Base-by-base conservation (phyloP, 2,797 vertebrate genomes). In the Centropyge bicolor region DNA sequence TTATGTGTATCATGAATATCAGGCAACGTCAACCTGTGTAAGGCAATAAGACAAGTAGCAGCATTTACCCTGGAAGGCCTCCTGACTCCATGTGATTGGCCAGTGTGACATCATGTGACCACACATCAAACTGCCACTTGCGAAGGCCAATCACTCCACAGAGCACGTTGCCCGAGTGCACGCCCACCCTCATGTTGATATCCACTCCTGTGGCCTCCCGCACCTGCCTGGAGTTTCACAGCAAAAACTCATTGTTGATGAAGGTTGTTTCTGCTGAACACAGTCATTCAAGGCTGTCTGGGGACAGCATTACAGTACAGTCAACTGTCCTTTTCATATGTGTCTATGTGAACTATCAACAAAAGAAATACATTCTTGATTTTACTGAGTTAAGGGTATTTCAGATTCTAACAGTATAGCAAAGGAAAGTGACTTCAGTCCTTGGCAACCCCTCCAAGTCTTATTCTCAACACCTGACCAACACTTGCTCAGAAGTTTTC, bases 71-170 rank as follows among this genome's bases (percentile, higher is more conserved):
- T 4, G 98, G 97, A 20, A 99, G 94, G 0, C 98, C 98, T 0
- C 98, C 97, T 0, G 98, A 97, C 92, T 99, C 98, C 98, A 99
- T 99, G 84, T 98, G 96, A 95, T 99, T 99, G 51, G 98, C 98
- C 81, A 99, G 89, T 55, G 98, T 99, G 82, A 99, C 98, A 0
- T 99, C 98, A 10, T 99, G 98, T 1, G 98, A 99, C 98, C 98
- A 99, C 27, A 99, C 98, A 0, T 99, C 98, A 5, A 99, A 99
- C 91, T 99, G 98, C 98, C 98, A 99, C 81, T 99, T 99, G 40
- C 97, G 96, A n/a, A 99, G 96, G 46, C 98, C 98, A 0, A 99
- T 99, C 73, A 99, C 98, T 0, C 98, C 98, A 0, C 98, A 99
- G 45, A 99, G 96, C 76, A 99, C 98, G 0, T 99, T 99, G 66